Evolutionary conservation across 2,888 invertebrate species (phyloP).

Genomic region (Cosmia pyralina): DNA sequence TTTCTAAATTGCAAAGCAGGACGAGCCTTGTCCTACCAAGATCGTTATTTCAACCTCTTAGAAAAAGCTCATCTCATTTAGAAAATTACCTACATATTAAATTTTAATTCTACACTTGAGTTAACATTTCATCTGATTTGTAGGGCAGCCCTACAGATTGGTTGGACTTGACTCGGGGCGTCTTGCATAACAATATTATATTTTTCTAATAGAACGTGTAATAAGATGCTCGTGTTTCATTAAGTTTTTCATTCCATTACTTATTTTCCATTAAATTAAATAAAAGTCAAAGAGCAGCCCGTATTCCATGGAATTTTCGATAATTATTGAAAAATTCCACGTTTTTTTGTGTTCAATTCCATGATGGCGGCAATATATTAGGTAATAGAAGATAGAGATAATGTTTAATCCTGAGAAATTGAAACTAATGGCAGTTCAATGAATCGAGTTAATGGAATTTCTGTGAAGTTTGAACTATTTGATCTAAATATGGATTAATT

Average conservation of each 20-base stretch:
- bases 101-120: slow-evolving; percentile 37
- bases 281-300: background rate
- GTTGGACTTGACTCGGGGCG: slow-evolving; percentile 14
- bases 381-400: background rate
- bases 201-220: slow-evolving; percentile 2
- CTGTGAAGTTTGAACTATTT: slow-evolving; percentile 1
- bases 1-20: background rate
- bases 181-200: background rate
- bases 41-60: slow-evolving; percentile 16
- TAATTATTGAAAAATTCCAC: background rate
- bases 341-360: slow-evolving; percentile 1
- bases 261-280: slow-evolving; percentile 13
- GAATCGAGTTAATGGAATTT: slow-evolving; percentile 13
- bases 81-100: slow-evolving; percentile 9
- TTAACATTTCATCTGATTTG: slow-evolving; percentile 39
- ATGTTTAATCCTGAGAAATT: background rate
- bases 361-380: background rate
- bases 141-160: slow-evolving; percentile 15
- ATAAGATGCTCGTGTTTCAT: slow-evolving; percentile 7
- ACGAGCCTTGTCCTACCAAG: background rate
- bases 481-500: background rate
- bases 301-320: background rate
- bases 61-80: background rate
- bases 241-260: slow-evolving; percentile 8
- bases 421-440: slow-evolving; percentile 9